phyloP scores from a whole-genome alignment of 35 echinoderm and acorn worm species.

The Apostichopus parvimensis region DNA sequence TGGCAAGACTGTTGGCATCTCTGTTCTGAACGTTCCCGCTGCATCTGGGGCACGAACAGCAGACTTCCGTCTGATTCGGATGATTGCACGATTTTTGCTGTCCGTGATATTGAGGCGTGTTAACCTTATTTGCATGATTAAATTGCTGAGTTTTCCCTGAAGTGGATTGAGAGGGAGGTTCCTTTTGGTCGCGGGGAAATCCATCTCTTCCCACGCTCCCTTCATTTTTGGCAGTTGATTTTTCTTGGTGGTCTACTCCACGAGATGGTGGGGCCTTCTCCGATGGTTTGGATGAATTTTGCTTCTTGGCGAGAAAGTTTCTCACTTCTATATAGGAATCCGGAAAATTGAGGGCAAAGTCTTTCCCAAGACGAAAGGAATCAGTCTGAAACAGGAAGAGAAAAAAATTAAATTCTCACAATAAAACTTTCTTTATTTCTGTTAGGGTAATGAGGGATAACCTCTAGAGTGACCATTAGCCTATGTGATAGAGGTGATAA shows the following conservation, averaged over 20 bases:
- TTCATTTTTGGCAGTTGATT: background rate
- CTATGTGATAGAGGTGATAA: too few relatives aligned
- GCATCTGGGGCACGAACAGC: conserved; percentile 13
- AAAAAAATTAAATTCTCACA: conserved; percentile 10
- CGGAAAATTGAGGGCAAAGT: conserved; percentile 81
- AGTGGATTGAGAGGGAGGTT: background rate
- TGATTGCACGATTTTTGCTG: conserved; percentile 28
- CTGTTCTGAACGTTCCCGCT: background rate
- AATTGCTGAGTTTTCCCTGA: background rate
- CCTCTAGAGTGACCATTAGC: too few relatives aligned
- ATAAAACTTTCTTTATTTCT: background rate
- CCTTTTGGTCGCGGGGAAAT: background rate
- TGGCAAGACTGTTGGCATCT: conserved; percentile 14
- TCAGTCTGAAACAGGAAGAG: conserved; percentile 65
- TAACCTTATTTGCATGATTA: conserved; percentile 3
- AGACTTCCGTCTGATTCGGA: background rate
- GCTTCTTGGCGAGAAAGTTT: background rate
- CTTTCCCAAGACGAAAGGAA: conserved; percentile 73
- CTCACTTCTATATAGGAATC: conserved; percentile 44
- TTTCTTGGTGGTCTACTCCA: background rate
- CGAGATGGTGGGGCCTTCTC: background rate
- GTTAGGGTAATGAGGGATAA: too few relatives aligned
- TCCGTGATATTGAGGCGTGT: background rate
- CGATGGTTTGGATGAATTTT: background rate
- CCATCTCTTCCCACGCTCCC: background rate